phyloP scores from a whole-genome alignment of 2,113 vertebrate genomes.

The Gymnorhina tibicen region DNA sequence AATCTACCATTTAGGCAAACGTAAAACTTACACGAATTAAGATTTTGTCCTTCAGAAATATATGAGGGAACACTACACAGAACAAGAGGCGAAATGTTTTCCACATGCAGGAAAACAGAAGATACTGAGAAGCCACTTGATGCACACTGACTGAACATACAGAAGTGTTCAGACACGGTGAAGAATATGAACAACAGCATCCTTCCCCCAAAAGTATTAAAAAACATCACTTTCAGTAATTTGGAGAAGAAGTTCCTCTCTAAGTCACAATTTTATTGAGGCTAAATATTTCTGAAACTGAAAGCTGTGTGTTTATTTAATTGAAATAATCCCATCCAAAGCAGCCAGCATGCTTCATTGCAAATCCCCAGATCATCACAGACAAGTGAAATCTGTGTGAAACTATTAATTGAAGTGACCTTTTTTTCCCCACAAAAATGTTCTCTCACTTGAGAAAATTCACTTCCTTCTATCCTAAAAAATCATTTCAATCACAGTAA shows the following conservation, averaged over 20 bases:
- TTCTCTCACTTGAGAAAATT: neutral
- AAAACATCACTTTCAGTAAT: neutral
- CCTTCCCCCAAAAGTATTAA: neutral
- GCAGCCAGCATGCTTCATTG: neutral
- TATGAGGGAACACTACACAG: neutral
- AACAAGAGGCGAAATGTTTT: neutral
- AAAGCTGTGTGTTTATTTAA: neutral
- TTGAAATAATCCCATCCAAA: neutral
- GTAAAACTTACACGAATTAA: neutral
- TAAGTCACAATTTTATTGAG: neutral
- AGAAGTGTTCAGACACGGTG: neutral
- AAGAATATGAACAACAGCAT: neutral
- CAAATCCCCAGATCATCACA: neutral
- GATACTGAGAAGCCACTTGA: neutral
- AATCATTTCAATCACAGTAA: neutral
- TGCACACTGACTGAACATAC: rapidly evolving
- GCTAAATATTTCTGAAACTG: neutral
- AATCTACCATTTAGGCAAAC: neutral
- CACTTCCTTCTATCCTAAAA: neutral
- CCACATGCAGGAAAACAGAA: neutral
- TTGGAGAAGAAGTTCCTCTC: neutral
- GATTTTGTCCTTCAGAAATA: neutral
- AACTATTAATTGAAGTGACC: neutral
- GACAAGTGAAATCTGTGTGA: neutral
- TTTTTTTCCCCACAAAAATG: neutral